phyloP scores from a whole-genome alignment of 2,113 vertebrate genomes.

The Leptosomus discolor region DNA sequence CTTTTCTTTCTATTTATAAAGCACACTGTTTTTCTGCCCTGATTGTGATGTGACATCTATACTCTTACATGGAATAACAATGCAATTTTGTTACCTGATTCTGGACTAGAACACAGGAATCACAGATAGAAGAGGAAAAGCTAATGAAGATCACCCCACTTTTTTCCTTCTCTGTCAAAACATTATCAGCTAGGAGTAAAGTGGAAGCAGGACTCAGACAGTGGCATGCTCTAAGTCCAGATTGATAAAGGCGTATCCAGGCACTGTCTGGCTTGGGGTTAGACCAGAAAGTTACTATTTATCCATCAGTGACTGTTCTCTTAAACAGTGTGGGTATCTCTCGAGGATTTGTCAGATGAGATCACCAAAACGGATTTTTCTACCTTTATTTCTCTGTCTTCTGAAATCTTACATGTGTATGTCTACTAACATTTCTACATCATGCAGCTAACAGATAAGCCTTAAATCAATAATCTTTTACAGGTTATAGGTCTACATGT shows the following conservation, averaged over 20 bases:
- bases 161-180: background rate
- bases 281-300: background rate
- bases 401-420: background rate
- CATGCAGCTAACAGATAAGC: background rate
- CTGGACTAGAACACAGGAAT: background rate
- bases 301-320: background rate
- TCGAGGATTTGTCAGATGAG: background rate
- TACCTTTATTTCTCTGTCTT: background rate
- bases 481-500: background rate
- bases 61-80: background rate
- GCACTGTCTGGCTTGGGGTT: fast-evolving
- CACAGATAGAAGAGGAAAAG: background rate
- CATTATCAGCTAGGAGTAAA: background rate
- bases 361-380: background rate
- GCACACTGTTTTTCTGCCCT: background rate
- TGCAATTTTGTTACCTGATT: background rate
- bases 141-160: background rate
- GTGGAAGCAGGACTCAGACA: background rate
- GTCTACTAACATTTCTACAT: background rate
- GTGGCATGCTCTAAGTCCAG: background rate
- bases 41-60: background rate
- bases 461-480: background rate
- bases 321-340: background rate
- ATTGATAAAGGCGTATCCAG: background rate
- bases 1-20: background rate